Percentiles rank a stretch among this genome's conserved stretches.
phyloP scores from a whole-genome alignment of 2,113 vertebrate genomes.

The Myrmophylax atrothorax region DNA sequence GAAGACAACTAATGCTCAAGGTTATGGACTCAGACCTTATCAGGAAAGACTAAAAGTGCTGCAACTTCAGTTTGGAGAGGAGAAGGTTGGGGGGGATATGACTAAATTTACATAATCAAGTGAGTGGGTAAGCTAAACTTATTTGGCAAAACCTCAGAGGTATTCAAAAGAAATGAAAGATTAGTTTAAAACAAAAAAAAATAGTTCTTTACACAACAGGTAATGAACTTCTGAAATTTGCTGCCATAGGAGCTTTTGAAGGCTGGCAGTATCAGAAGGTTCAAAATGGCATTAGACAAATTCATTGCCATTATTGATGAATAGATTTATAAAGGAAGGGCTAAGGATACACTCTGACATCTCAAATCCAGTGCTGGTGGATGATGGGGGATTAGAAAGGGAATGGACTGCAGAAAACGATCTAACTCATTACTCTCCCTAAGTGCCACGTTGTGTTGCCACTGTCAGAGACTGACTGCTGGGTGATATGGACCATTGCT shows the following conservation, averaged over 20 bases:
- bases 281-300: not conserved
- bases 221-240: not conserved
- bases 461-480: slow-evolving; percentile 4
- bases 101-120: not conserved
- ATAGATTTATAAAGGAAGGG: not conserved
- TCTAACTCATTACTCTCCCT: not conserved
- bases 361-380: not conserved
- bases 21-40: not conserved
- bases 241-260: not conserved
- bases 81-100: not conserved
- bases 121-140: not conserved
- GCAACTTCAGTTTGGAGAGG: not conserved
- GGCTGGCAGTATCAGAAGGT: not conserved
- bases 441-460: not conserved
- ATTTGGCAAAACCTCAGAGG: not conserved
- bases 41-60: not conserved
- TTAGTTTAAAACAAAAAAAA: not conserved
- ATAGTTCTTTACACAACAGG: not conserved
- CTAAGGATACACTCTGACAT: not conserved
- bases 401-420: slow-evolving; percentile 13
- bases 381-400: not conserved
- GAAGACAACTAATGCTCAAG: not conserved
- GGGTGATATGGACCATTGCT: not conserved
- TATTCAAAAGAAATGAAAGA: not conserved
- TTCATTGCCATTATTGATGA: not conserved